Conservation (phyloP, 1,140 invertebrate genomes). For the Drosophila prosaltans region DNA sequence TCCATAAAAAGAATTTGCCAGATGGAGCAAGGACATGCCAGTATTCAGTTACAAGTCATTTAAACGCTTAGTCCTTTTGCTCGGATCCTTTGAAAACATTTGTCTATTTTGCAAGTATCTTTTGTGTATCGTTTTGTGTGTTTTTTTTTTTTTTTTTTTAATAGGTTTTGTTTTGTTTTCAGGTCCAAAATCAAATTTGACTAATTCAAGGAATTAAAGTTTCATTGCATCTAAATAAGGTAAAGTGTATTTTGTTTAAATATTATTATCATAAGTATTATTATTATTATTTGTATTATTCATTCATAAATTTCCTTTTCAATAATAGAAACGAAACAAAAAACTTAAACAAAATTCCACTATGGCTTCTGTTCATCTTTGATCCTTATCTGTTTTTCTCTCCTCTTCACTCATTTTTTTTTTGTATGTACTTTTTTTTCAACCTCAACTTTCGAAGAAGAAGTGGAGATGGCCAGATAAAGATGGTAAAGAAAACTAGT, state of each 20-base stretch:
- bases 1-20: constrained; percentile 55
- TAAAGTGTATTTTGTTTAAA: constrained; percentile 74
- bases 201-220: constrained; percentile 83
- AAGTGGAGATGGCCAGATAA: constrained; percentile 16
- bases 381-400: neutral
- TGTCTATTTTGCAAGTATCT: constrained; percentile 72
- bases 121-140: constrained; percentile 47
- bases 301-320: constrained; percentile 71
- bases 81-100: constrained; percentile 45
- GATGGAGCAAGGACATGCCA: neutral
- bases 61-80: constrained; percentile 17
- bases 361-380: constrained; percentile 56
- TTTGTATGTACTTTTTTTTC: neutral
- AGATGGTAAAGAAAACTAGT: constrained; percentile 40
- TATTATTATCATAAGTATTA: constrained; percentile 56
- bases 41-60: neutral
- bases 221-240: constrained; percentile 82
- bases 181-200: constrained; percentile 82
- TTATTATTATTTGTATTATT: constrained; percentile 8
- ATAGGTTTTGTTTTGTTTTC: constrained; percentile 55
- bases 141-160: constrained; percentile 43
- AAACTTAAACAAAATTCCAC: constrained; percentile 82
- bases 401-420: too few species aligned
- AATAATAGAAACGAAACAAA: constrained; percentile 81
- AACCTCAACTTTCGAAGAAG: constrained; percentile 11